phyloP scores from a whole-genome alignment of 2,888 invertebrate species.

The Drosophila quasianomalipes region DNA sequence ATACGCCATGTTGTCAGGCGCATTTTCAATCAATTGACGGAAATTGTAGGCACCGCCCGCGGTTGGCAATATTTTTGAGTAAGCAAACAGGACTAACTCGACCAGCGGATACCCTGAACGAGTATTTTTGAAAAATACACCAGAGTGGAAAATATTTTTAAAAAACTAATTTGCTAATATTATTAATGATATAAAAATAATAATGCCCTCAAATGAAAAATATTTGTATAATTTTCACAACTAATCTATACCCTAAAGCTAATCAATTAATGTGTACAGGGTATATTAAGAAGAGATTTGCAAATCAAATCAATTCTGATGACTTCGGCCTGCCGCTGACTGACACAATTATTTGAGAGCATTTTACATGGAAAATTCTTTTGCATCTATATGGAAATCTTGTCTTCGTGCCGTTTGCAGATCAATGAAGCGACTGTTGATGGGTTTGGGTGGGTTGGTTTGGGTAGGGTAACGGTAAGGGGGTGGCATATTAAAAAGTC shows the following conservation, averaged over 20 bases:
- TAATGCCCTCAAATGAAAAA: background rate
- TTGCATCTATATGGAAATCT: slow-evolving; percentile 55
- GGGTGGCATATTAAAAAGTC: slow-evolving; percentile 21
- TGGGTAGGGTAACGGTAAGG: background rate
- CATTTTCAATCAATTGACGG: slow-evolving; percentile 31
- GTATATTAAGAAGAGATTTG: slow-evolving; percentile 59
- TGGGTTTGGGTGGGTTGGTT: background rate
- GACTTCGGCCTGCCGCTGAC: slow-evolving; percentile 57
- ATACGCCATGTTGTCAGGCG: slow-evolving; percentile 37
- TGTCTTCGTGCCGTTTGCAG: slow-evolving; percentile 27
- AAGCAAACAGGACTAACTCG: background rate
- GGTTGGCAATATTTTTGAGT: slow-evolving; percentile 29
- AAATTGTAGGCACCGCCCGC: slow-evolving; percentile 19
- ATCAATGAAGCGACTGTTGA: slow-evolving; percentile 48
- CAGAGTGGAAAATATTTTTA: too few species aligned
- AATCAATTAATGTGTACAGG: slow-evolving; percentile 13
- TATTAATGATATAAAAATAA: background rate
- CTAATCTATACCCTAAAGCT: too few species aligned
- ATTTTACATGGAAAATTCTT: slow-evolving; percentile 38
- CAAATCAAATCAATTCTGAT: slow-evolving; percentile 71
- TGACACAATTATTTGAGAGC: slow-evolving; percentile 51
- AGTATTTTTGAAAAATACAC: background rate
- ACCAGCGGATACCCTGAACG: background rate
- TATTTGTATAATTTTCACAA: background rate
- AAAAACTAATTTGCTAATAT: background rate